Conservation (phyloP, 1,140 invertebrate genomes). For the Brachionus asplanchnoidis region DNA sequence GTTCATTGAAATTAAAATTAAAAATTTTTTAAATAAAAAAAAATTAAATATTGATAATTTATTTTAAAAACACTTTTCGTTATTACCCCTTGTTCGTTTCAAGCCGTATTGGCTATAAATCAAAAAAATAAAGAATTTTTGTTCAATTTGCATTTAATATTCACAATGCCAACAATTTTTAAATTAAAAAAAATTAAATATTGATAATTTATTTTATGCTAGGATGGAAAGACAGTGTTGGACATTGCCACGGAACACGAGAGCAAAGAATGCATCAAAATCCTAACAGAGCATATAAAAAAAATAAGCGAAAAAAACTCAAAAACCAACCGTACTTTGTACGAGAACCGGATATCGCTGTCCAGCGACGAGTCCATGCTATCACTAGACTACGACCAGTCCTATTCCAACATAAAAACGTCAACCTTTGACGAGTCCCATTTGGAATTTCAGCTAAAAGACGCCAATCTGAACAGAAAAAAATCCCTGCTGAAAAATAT, state of each 20-base stretch:
- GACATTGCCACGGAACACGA: constrained; percentile 42
- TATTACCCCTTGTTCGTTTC: too few species aligned
- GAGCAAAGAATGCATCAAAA: constrained; percentile 44
- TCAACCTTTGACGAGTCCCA: constrained; percentile 24
- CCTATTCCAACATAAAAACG: constrained; percentile 17
- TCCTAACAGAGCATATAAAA: constrained; percentile 48
- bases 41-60: too few species aligned
- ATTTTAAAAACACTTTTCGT: too few species aligned
- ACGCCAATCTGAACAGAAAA: not conserved
- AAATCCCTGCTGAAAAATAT: not conserved
- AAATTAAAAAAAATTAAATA: too few species aligned
- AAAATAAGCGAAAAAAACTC: constrained; percentile 11
- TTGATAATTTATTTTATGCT: constrained; percentile 60
- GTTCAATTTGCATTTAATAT: too few species aligned
- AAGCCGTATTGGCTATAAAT: too few species aligned
- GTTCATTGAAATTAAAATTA: too few species aligned
- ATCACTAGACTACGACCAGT: not conserved
- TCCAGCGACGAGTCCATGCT: not conserved
- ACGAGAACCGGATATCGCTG: not conserved
- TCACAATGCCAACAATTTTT: too few species aligned
- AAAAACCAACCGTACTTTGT: not conserved
- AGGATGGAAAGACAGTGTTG: constrained; percentile 58
- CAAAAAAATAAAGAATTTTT: too few species aligned
- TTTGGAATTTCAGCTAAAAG: not conserved
- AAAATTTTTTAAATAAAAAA: too few species aligned